A percentile compares a stretch with the other conserved stretches of the same genome.
These are phyloP conservation scores for Hylomyscus alleni DNA, from an alignment of 2,797 vertebrate genomes.

Conservation along the genomic window DNA sequence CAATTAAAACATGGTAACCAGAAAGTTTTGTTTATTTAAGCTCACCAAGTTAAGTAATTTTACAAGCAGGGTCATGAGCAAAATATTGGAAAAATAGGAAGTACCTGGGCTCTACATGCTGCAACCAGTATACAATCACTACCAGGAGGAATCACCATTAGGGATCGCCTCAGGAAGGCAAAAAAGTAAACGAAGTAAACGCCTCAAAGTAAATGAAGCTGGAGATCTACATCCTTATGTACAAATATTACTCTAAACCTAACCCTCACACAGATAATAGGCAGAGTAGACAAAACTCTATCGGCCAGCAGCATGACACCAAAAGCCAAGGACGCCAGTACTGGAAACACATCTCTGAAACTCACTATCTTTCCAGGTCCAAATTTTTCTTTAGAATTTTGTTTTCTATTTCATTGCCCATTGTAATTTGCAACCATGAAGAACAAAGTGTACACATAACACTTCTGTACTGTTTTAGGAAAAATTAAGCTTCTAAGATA, in stretches of 20 bases:
- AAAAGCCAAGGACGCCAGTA: background rate
- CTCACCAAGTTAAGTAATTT: conserved; percentile 26
- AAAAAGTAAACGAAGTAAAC: too few relatives aligned
- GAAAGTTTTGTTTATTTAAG: background rate
- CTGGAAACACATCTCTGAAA: conserved; percentile 52
- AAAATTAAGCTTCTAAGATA: conserved; percentile 43
- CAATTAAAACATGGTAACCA: background rate
- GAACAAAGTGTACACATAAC: background rate
- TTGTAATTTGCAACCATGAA: conserved; percentile 42
- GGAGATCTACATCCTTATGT: conserved; percentile 23
- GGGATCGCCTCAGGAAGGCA: background rate
- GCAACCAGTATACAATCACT: background rate
- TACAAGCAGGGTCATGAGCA: conserved; percentile 11
- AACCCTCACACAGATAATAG: conserved; percentile 6
- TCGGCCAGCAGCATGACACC: background rate
- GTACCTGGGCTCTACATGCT: background rate
- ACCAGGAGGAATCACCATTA: background rate
- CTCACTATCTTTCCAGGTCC: background rate
- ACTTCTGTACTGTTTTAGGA: conserved; percentile 54
- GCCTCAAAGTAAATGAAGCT: background rate
- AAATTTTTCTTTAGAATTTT: conserved; percentile 4
- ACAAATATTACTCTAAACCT: conserved; percentile 55
- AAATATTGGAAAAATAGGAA: conserved; percentile 48
- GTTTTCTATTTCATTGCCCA: conserved; percentile 16
- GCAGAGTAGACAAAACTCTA: conserved; percentile 47